Evolutionary conservation across 2,888 invertebrate species (phyloP), one percentile per base, ranked within the genome.

Genomic region (Myathropa florea): DNA sequence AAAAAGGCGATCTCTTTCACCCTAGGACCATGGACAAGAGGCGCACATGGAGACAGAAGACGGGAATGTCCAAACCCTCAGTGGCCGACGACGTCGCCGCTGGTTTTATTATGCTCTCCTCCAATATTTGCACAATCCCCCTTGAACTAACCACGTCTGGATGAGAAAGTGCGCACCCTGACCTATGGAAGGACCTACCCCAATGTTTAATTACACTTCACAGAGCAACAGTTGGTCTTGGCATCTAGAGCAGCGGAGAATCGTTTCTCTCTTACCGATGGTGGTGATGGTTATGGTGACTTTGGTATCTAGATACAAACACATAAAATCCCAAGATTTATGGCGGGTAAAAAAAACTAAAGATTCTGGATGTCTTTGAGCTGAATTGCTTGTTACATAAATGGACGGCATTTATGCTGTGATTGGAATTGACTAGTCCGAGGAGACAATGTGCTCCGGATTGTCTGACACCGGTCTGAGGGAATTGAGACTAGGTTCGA

Each of bases 141-240:
- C 18, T 60, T 76, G 28, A 68, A 67, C 76, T 59, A 59, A 30
- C 46, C 39, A 28, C 26, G 46, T 26, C 67, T 46, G 46, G 24
- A 24, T 67, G 61, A 36, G 33, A 67, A 60, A 64, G 64, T 75
- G 57, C 59, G 57, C 72, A 61, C 72, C 36, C 30, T 77, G 61
- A 68, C 77, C 68, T 61, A 21, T 6, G n/a, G 60, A 53, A 63
- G 3, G 55, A 77, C 68, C 61, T 53, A 77, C 68, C 77, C 77
- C 61, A 61, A 53, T 53, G 61, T 61, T 77, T 77, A 77, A 77
- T 77, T 77, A 77, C 65, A 76, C 75, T 64, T 55, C 36, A 33
- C 61, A 33, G 24, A 55, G 77, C 77, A 77, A 77, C 77, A 77
- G 77, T 77, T 77, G 68, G 26, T 55, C 53, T 33, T 59, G 68